phyloP scores from a whole-genome alignment of 1,140 invertebrate species.

The Heliconius hermathena region DNA sequence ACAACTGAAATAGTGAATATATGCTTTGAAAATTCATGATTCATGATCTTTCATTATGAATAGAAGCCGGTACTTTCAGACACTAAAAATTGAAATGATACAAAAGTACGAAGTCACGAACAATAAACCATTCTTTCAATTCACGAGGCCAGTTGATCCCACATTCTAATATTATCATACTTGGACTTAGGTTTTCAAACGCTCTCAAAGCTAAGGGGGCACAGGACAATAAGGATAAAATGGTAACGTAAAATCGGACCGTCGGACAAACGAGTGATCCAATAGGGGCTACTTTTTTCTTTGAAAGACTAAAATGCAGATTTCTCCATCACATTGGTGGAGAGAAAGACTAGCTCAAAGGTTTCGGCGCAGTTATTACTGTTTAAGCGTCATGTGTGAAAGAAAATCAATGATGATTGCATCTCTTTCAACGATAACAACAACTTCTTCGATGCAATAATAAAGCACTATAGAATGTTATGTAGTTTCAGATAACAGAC shows the following conservation, averaged over 20 bases:
- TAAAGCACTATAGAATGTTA: no score
- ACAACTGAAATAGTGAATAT: not conserved
- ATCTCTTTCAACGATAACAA: slow-evolving; percentile 4
- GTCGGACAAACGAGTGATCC: slow-evolving; percentile 53
- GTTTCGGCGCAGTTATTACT: slow-evolving; percentile 38
- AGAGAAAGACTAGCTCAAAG: slow-evolving; percentile 42
- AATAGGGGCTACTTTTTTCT: slow-evolving; percentile 54
- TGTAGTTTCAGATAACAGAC: no score
- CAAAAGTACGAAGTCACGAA: not conserved
- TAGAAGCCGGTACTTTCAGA: not conserved
- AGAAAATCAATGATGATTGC: slow-evolving; percentile 30
- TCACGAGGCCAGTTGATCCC: not conserved
- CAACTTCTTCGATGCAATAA: no score
- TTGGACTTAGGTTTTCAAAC: slow-evolving; percentile 29
- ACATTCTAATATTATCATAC: slow-evolving; percentile 18
- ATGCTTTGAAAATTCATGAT: not conserved
- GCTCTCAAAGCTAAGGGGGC: slow-evolving; percentile 33
- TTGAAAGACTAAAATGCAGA: slow-evolving; percentile 49
- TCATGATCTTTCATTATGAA: not conserved
- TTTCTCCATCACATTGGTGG: slow-evolving; percentile 42
- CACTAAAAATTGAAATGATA: not conserved
- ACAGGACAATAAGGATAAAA: slow-evolving; percentile 51
- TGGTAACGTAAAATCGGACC: slow-evolving; percentile 49
- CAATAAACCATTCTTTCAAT: slow-evolving; percentile 7
- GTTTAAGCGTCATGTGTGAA: slow-evolving; percentile 25